These are phyloP conservation scores for Nebria brevicollis DNA, from an alignment of 2,888 invertebrate genomes.

Conservation along the genomic window DNA sequence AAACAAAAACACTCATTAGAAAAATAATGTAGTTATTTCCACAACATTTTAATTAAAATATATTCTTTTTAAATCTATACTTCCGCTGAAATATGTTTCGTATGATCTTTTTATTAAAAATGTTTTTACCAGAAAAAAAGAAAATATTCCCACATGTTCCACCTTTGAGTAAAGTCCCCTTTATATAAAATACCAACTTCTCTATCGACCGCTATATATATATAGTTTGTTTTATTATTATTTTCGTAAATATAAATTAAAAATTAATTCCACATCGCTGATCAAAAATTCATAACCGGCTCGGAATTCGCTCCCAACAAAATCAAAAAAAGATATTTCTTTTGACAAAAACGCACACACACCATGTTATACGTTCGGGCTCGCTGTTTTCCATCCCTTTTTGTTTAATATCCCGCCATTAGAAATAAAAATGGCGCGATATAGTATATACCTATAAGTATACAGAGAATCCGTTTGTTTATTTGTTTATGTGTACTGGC, in stretches of 20 bases:
- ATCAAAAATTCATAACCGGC: conserved; percentile 51
- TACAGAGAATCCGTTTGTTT: conserved; percentile 6
- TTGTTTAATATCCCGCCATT: conserved; percentile 18
- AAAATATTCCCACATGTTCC: background rate
- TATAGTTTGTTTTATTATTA: conserved; percentile 55
- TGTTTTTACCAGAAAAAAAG: background rate
- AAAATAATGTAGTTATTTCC: too few species aligned
- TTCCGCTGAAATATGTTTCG: background rate
- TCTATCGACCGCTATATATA: conserved; percentile 32
- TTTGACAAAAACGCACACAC: conserved; percentile 36
- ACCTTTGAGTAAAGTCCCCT: background rate
- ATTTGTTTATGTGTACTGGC: conserved; percentile 51
- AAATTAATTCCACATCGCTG: conserved; percentile 59
- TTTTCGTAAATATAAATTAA: conserved; percentile 62
- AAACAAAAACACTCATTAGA: too few species aligned
- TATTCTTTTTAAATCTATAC: background rate
- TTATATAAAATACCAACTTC: background rate
- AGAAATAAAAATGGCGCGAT: conserved; percentile 7
- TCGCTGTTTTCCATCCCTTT: background rate
- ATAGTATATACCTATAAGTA: background rate
- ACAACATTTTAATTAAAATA: background rate
- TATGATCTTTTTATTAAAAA: background rate
- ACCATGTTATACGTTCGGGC: background rate
- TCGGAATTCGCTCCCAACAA: conserved; percentile 27
- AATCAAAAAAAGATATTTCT: conserved; percentile 22